phyloP scores from a whole-genome alignment of 1,140 invertebrate species.

The Meloidogyne floridensis region DNA sequence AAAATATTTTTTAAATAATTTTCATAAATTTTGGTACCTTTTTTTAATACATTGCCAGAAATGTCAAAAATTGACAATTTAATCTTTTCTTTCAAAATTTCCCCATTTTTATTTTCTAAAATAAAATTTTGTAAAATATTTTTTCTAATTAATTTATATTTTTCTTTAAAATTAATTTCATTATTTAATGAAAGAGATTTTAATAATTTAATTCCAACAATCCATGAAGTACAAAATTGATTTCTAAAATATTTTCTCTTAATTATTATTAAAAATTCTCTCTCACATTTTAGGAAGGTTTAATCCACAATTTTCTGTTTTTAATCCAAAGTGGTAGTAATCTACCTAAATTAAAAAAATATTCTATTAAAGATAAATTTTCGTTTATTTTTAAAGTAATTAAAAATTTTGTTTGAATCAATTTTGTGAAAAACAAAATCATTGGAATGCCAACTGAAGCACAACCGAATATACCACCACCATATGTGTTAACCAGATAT shows the following conservation, averaged over 20 bases:
- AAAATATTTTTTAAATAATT: no score
- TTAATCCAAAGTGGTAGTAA: neutral
- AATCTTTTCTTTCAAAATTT: no score
- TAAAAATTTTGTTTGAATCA: no score
- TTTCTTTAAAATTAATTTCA: neutral
- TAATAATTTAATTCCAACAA: neutral
- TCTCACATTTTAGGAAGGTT: neutral
- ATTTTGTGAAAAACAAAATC: no score
- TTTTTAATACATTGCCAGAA: no score
- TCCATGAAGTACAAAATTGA: neutral
- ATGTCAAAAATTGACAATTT: no score
- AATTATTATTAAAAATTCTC: neutral
- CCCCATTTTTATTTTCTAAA: neutral
- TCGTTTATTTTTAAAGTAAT: no score
- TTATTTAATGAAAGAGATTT: neutral
- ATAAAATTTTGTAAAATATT: neutral
- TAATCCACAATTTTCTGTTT: neutral
- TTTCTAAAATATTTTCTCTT: neutral
- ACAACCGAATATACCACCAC: no score
- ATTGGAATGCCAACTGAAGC: no score
- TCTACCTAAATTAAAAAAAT: neutral
- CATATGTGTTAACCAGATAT: no score
- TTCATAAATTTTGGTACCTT: no score
- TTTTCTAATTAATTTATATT: neutral
- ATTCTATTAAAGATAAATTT: neutral